Evolutionary conservation across 2,797 vertebrate genomes (phyloP).

Genomic region (Acrossocheilus fasciatus): DNA sequence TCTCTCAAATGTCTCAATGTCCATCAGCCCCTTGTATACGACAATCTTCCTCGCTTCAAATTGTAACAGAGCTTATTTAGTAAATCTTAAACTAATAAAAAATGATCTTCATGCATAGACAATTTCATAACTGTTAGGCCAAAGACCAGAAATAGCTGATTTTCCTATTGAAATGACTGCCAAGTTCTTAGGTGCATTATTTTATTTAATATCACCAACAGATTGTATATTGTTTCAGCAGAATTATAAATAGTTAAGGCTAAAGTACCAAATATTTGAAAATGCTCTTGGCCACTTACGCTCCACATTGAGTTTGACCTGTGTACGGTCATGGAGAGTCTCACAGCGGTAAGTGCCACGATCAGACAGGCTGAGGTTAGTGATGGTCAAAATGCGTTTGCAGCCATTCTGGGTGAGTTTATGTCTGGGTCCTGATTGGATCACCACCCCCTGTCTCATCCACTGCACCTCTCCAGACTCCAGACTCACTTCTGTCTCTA

Average conservation of each 20-base stretch:
- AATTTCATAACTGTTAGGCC: neutral
- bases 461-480: constrained; percentile 86
- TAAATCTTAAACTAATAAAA: neutral
- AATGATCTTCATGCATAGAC: neutral
- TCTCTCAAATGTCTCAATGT: constrained; percentile 87
- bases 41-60: constrained; percentile 86
- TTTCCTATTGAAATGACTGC: neutral
- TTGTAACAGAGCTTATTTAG: constrained; percentile 6
- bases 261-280: neutral
- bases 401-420: constrained; percentile 76
- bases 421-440: constrained; percentile 79
- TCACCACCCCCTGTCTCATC: constrained; percentile 89
- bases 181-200: neutral
- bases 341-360: constrained; percentile 94
- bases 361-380: constrained; percentile 80
- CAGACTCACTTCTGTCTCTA: constrained; percentile 83
- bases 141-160: neutral
- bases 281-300: constrained; percentile 80
- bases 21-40: constrained; percentile 78
- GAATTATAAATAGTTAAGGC: too few relatives aligned
- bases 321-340: constrained; percentile 90
- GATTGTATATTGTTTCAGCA: neutral
- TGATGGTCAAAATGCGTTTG: constrained; percentile 81
- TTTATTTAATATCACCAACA: neutral
- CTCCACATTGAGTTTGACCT: constrained; percentile 90